phyloP scores from a whole-genome alignment of 2,113 vertebrate species.

The Sclerurus mexicanus region DNA sequence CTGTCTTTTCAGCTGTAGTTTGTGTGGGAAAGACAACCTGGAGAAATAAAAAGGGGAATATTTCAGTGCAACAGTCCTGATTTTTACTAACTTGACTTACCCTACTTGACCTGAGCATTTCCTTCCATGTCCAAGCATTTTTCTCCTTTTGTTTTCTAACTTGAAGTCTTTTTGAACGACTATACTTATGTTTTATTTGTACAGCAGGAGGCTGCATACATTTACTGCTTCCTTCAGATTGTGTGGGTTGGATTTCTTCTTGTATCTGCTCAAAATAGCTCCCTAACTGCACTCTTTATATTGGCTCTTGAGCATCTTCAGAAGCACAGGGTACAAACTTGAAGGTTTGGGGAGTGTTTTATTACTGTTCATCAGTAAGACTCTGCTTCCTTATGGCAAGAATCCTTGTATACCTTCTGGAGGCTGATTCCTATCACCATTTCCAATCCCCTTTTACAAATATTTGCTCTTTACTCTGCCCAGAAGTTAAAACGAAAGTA shows the following conservation, averaged over 20 bases:
- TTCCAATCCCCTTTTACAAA: constrained; percentile 16
- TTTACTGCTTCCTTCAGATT: neutral
- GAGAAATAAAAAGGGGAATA: neutral
- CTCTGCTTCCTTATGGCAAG: constrained; percentile 7
- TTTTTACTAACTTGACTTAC: neutral
- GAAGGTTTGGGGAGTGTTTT: constrained; percentile 14
- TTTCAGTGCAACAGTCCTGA: neutral
- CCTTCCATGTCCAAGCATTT: neutral
- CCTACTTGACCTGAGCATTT: neutral
- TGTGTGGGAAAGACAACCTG: neutral
- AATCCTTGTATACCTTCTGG: neutral
- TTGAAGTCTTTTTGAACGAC: neutral
- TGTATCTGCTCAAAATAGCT: neutral
- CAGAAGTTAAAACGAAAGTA: neutral
- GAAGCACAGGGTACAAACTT: neutral
- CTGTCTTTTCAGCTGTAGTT: neutral
- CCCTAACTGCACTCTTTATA: neutral
- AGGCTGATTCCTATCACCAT: neutral
- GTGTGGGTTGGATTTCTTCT: neutral
- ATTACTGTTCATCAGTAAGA: neutral
- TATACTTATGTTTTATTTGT: neutral
- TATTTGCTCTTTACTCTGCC: neutral
- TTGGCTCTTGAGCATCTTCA: neutral
- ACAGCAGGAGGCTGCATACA: neutral
- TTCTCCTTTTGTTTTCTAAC: neutral